Base-by-base conservation (phyloP, 2,888 invertebrate genomes). In the Strigamia transsilvanica region DNA sequence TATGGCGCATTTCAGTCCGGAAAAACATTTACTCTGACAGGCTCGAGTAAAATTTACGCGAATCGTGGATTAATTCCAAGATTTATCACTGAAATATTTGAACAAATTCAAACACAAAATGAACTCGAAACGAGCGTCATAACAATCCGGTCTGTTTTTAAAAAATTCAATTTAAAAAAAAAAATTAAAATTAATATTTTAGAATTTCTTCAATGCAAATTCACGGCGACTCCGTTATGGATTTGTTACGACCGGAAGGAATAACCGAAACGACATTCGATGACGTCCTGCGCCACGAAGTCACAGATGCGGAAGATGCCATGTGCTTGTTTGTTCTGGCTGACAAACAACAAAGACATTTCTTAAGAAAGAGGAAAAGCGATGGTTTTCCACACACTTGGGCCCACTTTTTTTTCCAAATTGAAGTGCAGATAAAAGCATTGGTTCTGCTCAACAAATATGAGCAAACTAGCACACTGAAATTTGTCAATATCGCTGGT, bases 201-300 rank as follows among this genome's bases (percentile, higher is more conserved):
- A 61, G 61, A 15, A 61, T 61, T 61, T 61, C 61, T 15, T 61
- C 61, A 15, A 1, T 61, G 61, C 61, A 61, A 61, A 15, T 61
- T 61, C 61, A 18, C 23, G 61, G 61, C n/a, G 61, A 61, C 23
- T 21, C 5, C 2, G 61, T 61, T 3, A 9, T 61, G 18, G 61
- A 61, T 10, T 10, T 61, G 23, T 61, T 61, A n/a, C n/a, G n/a
- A 18, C 61, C 61, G 18, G 15, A 61, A 61, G 61, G 61, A 61
- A 18, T 61, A 18, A 9, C 9, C 5, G 61, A 10, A 61, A 5
- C 21, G 3, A 18, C 23, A 9, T 18, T 61, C 9, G 21, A 61
- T 3, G 23, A 61, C 10, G 10, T 61, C 2, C 3, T n/a, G 9
- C 6, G n/a, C 5, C 61, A 61, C 61, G 18, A 61, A 4, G 61